Conservation (phyloP, 2,113 vertebrate genomes). For the Perccottus glenii region DNA sequence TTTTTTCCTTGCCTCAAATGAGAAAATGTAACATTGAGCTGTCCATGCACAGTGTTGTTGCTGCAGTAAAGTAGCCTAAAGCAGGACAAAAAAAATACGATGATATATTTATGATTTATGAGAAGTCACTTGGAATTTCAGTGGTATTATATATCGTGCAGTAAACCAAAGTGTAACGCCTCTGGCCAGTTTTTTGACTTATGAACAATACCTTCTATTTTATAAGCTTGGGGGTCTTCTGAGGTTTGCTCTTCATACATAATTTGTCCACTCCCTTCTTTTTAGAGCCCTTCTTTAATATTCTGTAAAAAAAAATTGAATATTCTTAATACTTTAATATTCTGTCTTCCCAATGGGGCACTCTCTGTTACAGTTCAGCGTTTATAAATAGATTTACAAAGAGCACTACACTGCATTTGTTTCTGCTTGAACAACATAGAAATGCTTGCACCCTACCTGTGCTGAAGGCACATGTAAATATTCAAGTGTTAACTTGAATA, state of each 20-base stretch:
- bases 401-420: slow-evolving; percentile 27
- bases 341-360: slow-evolving; percentile 23
- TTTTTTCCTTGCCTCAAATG: too few species aligned
- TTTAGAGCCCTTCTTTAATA: background rate
- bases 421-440: slow-evolving; percentile 8
- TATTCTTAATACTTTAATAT: too few species aligned
- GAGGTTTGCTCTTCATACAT: slow-evolving; percentile 7
- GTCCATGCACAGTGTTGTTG: background rate
- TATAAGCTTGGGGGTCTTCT: background rate
- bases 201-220: background rate
- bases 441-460: slow-evolving; percentile 7
- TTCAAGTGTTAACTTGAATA: background rate
- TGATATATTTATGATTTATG: background rate
- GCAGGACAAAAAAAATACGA: background rate
- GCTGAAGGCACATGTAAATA: background rate
- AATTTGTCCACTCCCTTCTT: too few species aligned
- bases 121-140: background rate
- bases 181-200: background rate
- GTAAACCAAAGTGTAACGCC: background rate
- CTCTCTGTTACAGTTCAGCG: slow-evolving; percentile 39
- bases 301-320: background rate
- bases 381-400: slow-evolving; percentile 68
- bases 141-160: slow-evolving; percentile 2
- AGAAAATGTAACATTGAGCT: background rate
- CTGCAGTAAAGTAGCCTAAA: background rate